Percentiles rank a stretch among this genome's conserved stretches.
Conservation (phyloP, 2,888 invertebrate species). For the Clostera curtula region DNA sequence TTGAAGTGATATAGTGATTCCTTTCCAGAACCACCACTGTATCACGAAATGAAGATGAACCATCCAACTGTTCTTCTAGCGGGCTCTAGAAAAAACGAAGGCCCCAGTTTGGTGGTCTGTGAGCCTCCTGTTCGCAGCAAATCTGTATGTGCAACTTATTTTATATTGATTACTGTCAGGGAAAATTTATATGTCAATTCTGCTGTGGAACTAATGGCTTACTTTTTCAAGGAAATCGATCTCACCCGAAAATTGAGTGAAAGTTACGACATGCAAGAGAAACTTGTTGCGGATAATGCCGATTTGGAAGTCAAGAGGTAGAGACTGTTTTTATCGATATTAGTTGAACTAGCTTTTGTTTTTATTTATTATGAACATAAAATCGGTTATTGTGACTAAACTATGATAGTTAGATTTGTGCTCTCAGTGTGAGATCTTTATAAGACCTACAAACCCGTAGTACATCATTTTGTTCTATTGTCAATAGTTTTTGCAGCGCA, state of each 20-base stretch:
- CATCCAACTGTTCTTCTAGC: conserved; percentile 42
- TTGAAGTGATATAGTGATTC: conserved; percentile 1
- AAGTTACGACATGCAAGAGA: conserved; percentile 80
- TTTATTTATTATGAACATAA: too few relatives aligned
- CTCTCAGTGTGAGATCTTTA: too few relatives aligned
- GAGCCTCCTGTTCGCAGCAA: conserved; percentile 42
- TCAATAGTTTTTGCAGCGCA: too few relatives aligned
- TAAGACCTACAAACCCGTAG: too few relatives aligned
- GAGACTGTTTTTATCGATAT: too few relatives aligned
- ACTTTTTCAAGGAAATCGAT: conserved; percentile 55
- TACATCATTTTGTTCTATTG: too few relatives aligned
- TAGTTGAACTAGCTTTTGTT: conserved; percentile 5
- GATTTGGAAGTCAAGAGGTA: conserved; percentile 80
- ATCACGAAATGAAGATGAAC: conserved; percentile 49
- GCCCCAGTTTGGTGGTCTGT: conserved; percentile 18
- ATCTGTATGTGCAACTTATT: conserved; percentile 60
- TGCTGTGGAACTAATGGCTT: conserved; percentile 13
- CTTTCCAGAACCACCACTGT: conserved; percentile 36
- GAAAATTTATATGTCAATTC: conserved; percentile 11
- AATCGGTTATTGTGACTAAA: too few relatives aligned
- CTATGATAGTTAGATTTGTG: too few relatives aligned
- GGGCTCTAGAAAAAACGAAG: conserved; percentile 14
- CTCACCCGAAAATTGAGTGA: conserved; percentile 75
- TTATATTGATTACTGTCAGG: too few relatives aligned
- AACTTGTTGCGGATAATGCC: conserved; percentile 79